Evolutionary conservation across 2,113 vertebrate species (phyloP).

Genomic region (Pelusios castaneus): DNA sequence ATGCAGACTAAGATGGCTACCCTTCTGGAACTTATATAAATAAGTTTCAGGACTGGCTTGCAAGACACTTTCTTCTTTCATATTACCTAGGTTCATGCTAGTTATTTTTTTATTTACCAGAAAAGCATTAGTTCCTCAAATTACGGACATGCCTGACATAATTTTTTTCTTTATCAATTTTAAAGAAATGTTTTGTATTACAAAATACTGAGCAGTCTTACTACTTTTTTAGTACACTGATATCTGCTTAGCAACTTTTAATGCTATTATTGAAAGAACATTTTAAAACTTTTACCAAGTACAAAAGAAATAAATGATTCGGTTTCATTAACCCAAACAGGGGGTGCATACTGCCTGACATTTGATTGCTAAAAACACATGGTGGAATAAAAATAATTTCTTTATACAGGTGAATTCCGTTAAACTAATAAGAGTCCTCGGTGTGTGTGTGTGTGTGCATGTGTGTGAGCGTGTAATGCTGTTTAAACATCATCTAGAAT

Average conservation of each 20-base stretch:
- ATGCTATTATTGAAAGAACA: not conserved
- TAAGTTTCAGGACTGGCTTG: not conserved
- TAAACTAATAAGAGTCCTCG: not conserved
- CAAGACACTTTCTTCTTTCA: not conserved
- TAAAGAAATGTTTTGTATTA: not conserved
- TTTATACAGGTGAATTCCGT: constrained; percentile 27
- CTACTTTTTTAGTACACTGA: not conserved
- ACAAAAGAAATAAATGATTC: not conserved
- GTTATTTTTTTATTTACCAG: not conserved
- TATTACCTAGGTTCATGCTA: not conserved
- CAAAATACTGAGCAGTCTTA: not conserved
- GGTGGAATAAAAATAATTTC: constrained; percentile 13
- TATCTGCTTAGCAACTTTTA: not conserved
- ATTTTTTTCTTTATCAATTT: not conserved
- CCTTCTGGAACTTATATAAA: too few relatives aligned
- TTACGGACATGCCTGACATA: not conserved
- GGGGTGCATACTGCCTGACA: not conserved
- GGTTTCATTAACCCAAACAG: not conserved
- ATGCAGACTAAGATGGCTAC: too few relatives aligned
- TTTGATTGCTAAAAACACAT: not conserved
- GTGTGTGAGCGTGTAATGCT: not conserved
- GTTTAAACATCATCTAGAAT: constrained; percentile 63
- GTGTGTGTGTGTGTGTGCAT: not conserved
- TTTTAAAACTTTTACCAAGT: not conserved
- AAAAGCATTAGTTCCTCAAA: not conserved